A percentile compares a stretch with the other conserved stretches of the same genome.
Conservation (phyloP, 1,140 invertebrate species). For the Mizuhopecten yessoensis region DNA sequence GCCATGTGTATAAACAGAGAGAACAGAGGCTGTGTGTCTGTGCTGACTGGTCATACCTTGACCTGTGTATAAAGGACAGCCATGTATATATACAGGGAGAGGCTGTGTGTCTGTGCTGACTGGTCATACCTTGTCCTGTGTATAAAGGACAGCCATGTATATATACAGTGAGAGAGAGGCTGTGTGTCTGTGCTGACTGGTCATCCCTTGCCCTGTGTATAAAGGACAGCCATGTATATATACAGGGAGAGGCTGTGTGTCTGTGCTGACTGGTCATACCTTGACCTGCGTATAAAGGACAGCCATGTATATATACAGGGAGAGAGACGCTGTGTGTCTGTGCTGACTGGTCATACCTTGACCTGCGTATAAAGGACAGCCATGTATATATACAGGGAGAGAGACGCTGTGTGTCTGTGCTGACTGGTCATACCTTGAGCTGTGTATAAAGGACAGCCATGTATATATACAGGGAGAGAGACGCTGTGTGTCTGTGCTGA, state of each 20-base stretch:
- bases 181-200: too few species aligned
- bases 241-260: too few species aligned
- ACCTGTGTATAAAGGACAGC: background rate
- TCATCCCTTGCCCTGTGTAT: background rate
- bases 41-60: background rate
- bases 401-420: too few species aligned
- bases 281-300: background rate
- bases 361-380: background rate
- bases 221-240: too few species aligned
- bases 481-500: background rate
- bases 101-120: too few species aligned
- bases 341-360: background rate
- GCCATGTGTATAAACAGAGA: too few species aligned
- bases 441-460: background rate
- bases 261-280: background rate
- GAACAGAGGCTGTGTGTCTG: too few species aligned
- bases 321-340: background rate
- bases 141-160: too few species aligned
- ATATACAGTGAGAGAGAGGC: too few species aligned
- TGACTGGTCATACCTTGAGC: too few species aligned
- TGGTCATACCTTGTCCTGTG: background rate
- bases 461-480: too few species aligned
- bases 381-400: background rate
- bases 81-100: too few species aligned
- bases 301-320: background rate